phyloP scores from a whole-genome alignment of 1,140 invertebrate species.

The Bradysia coprophila region DNA sequence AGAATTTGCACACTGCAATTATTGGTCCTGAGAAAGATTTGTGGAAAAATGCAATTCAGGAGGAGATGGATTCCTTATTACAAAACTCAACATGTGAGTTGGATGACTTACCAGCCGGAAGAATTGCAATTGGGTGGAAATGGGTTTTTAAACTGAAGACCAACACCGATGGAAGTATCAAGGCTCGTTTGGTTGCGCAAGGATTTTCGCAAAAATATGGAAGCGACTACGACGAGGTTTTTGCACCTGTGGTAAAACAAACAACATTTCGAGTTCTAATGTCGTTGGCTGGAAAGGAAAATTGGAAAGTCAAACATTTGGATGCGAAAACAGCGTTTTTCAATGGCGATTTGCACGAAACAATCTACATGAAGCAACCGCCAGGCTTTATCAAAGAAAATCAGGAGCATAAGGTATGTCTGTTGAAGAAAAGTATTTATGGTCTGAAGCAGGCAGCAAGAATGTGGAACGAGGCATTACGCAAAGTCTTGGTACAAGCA shows the following conservation, averaged over 20 bases:
- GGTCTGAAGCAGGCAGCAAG: conserved; percentile 21
- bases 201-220: conserved; percentile 8
- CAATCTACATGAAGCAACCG: conserved; percentile 16
- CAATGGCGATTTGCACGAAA: conserved; percentile 20
- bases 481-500: not conserved
- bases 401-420: conserved; percentile 7
- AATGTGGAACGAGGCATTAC: not conserved
- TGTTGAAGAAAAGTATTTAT: conserved; percentile 19
- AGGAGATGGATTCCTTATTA: conserved; percentile 5
- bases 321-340: conserved; percentile 23
- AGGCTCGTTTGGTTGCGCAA: conserved; percentile 12
- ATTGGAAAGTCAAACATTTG: conserved; percentile 7
- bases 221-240: no score
- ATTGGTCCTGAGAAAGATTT: conserved; percentile 1
- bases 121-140: conserved; percentile 3
- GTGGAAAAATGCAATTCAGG: conserved; percentile 6
- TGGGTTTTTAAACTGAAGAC: conserved; percentile 11
- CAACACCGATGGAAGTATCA: conserved; percentile 11
- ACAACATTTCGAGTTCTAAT: conserved; percentile 8
- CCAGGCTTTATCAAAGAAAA: conserved; percentile 10
- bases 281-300: not conserved
- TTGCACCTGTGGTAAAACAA: conserved; percentile 11
- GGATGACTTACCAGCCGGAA: not conserved
- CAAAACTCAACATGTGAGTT: not conserved
- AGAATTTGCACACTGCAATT: conserved; percentile 3